Base-by-base conservation (phyloP, 2,113 vertebrate genomes). In the Peucedramus taeniatus region DNA sequence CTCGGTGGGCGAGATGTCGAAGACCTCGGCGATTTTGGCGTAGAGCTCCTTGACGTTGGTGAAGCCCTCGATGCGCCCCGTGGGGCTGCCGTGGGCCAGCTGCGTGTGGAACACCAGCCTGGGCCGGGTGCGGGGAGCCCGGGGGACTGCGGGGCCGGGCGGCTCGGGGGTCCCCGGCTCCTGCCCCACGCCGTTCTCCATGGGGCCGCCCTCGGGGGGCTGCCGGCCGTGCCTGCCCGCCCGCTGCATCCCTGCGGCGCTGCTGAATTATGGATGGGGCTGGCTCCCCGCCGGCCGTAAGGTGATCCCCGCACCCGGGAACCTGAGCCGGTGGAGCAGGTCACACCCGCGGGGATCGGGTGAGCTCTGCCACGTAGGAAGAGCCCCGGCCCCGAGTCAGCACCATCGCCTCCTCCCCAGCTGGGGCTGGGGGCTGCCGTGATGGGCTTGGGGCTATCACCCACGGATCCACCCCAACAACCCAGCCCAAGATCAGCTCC, bases 41-140 rank as follows among this genome's bases (percentile, higher is more conserved):
- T 99, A 99, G 68, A 99, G 98, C 97, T 99, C 99, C 94, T 99
- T 99, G 80, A 99, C 99, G 8, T 99, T 99, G 90, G 99, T 99
- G 97, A 99, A 99, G 78, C 99, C 99, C 27, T 99, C 99, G 66
- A 99, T 99, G 88, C 97, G 98, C 47, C 98, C 99, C 2, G 99
- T 99, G 56, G 99, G 98, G 97, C 99, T 99, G 71, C 99, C 99
- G 5, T 99, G 99, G 28, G 99, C 99, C 96, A 99, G 98, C 98
- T 99, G 99, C 2, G 99, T 99, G 98, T 99, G 99, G 90, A 99
- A 99, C 59, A 99, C 98, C 35, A 99, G 98, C 90, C 98, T 96
- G 5, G 99, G 99, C 40, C 99, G 98, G 4, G 91, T 72, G 2
- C 98, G 98, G 97, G 49, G 93, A 90, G 45, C 93, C 1, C 53